These are phyloP conservation scores for Callipepla californica DNA, from an alignment of 2,113 vertebrate species.

Conservation along the genomic window DNA sequence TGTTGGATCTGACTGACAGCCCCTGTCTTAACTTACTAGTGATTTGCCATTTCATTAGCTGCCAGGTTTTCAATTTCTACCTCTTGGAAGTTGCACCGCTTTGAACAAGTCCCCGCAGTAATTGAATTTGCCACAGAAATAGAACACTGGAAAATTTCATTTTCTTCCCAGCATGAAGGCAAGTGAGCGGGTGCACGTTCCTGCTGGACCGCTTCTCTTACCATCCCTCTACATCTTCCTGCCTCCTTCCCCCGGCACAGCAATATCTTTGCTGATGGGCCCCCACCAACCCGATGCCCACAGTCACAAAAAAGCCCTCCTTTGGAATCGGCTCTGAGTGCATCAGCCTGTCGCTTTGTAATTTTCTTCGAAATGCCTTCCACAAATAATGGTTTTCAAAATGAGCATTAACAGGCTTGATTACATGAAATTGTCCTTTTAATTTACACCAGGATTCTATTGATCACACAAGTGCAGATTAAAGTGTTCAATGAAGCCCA, in stretches of 20 bases:
- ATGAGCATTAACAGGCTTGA: slow-evolving; percentile 99
- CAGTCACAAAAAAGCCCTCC: slow-evolving; percentile 72
- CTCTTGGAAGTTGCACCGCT: slow-evolving; percentile 95
- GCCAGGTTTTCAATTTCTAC: slow-evolving; percentile 97
- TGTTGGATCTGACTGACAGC: slow-evolving; percentile 84
- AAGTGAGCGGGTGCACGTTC: slow-evolving; percentile 55
- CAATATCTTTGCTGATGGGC: slow-evolving; percentile 19
- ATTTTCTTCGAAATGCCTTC: slow-evolving; percentile 97
- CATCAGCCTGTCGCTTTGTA: slow-evolving; percentile 87
- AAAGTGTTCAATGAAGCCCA: slow-evolving; percentile 99
- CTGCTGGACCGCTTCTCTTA: slow-evolving; percentile 55
- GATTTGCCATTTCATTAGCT: slow-evolving; percentile 97
- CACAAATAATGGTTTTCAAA: slow-evolving; percentile 99
- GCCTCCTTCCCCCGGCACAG: not conserved
- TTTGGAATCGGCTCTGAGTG: slow-evolving; percentile 80
- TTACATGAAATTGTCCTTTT: slow-evolving; percentile 99
- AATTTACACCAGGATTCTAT: slow-evolving; percentile 99
- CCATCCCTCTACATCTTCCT: not conserved
- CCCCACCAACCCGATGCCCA: slow-evolving; percentile 40
- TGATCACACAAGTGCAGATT: slow-evolving; percentile 99
- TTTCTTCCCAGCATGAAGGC: slow-evolving; percentile 82
- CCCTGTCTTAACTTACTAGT: slow-evolving; percentile 87
- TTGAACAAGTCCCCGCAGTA: slow-evolving; percentile 96
- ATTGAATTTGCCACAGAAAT: slow-evolving; percentile 99
- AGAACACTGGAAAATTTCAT: slow-evolving; percentile 98